phyloP scores from a whole-genome alignment of 2,113 vertebrate species.

The Spermophilus dauricus region DNA sequence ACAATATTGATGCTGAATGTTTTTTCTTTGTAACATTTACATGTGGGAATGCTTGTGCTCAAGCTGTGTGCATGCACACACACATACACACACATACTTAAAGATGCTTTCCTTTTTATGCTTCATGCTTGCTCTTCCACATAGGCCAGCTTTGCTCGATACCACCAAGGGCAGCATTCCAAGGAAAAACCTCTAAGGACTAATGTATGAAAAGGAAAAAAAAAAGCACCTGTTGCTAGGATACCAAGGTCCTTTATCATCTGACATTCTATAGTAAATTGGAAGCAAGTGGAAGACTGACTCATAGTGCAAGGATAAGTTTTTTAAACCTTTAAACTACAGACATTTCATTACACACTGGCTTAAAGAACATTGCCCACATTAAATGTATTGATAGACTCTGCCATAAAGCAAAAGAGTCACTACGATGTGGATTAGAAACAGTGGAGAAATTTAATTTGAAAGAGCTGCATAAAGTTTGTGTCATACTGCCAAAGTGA shows the following conservation, averaged over 20 bases:
- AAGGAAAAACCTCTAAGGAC: constrained; percentile 27
- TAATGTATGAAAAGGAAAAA: not conserved
- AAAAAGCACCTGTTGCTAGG: constrained; percentile 57
- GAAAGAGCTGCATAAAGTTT: constrained; percentile 38
- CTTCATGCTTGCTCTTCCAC: not conserved
- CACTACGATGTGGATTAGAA: constrained; percentile 58
- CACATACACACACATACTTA: not conserved
- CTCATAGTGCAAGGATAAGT: not conserved
- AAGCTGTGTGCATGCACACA: no score
- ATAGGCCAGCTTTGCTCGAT: not conserved
- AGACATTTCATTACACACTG: not conserved
- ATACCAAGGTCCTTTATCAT: constrained; percentile 58
- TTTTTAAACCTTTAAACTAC: not conserved
- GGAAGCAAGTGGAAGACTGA: constrained; percentile 16
- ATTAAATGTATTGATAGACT: not conserved
- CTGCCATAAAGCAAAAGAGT: not conserved
- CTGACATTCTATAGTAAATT: constrained; percentile 48
- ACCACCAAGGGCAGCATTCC: not conserved
- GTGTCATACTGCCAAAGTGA: not conserved
- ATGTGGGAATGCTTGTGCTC: not conserved
- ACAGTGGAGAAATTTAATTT: constrained; percentile 49
- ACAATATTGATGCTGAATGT: not conserved
- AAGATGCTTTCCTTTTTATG: not conserved
- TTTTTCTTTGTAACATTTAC: not conserved
- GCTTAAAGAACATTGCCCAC: not conserved